Evolutionary conservation across 2,113 vertebrate genomes (phyloP), one percentile per base, ranked within the genome.

Genomic region (Emberiza fucata): DNA sequence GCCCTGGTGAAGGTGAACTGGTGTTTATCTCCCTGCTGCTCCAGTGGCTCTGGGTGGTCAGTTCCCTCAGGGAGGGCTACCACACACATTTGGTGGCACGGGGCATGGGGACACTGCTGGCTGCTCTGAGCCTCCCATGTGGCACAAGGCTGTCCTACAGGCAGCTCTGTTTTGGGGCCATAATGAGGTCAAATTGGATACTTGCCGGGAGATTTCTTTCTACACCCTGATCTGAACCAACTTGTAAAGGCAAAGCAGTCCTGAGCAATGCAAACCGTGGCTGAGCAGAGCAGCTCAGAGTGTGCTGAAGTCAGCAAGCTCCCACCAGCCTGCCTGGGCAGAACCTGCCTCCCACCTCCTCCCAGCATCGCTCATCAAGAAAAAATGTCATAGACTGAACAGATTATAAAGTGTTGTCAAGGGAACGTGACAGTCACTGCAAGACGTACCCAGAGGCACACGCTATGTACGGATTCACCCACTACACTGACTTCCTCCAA

Each of bases 61-160:
- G 76, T 9, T 68, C 53, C 45, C 44, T 71, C 1, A 28, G 39
- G 47, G 17, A 70, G 0, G 0, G 66, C 15, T 51, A 37, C 33
- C 70, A 39, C 4, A 4, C 0, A 0, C 0, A 0, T 28, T 45
- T 0, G 12, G 86, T 75, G 71, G 21, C 76, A 79, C 0, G 0
- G 44, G 64, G 35, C 11, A 3, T 1, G 37, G 50, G 45, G 56
- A 88, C 0, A 0, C 47, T 68, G 76, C n/a, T 2, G 0, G 6
- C 39, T 80, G 39, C 37, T n/a, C 54, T 3, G 4, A 57, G 44
- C 81, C n/a, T 70, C 33, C 45, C 2, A 6, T 2, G 10, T 2
- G 10, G 31, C 60, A 50, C 79, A 65, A 40, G 37, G n/a, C 39
- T n/a, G 37, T 48, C 42, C 64, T 59, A 24, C 4, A 29, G 31